Base-by-base conservation (phyloP, 2,797 vertebrate genomes). In the Argyrosomus regius region DNA sequence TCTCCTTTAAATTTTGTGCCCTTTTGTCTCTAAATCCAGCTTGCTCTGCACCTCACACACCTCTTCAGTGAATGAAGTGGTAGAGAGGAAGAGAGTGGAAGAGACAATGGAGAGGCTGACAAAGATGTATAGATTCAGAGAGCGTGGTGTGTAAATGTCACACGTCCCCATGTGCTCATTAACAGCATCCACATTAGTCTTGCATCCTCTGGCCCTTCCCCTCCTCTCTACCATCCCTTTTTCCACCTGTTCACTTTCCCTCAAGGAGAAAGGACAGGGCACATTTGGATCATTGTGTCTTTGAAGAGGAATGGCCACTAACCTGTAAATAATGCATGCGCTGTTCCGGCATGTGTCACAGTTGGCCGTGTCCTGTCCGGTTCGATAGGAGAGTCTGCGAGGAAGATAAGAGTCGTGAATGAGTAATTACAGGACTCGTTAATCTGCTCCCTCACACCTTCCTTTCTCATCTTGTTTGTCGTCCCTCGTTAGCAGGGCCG, bases 321-420 rank as follows among this genome's bases (percentile, higher is more conserved):
- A 99, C 98, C 98, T 99, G 91, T 99, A 99, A 96, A 99, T 99
- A 88, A 99, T 98, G 87, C 98, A 99, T 45, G 98, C 98, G 83
- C 98, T 99, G 97, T 99, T 99, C 96, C 98, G 97, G 96, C 98
- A 99, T 3, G 98, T 99, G 96, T 99, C 98, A 87, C 98, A 99
- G 90, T 99, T 99, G 89, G 97, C 97, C 49, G 98, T 99, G 96
- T 99, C 98, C 94, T 99, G 98, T 92, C 98, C 98, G 17, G 98
- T 99, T 93, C 98, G 97, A 95, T 99, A 99, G 57, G 97, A 98
- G 92, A 99, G 97, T 93, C 98, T 99, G 94, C 68, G 20, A 87
- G 87, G 93, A 90, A 94, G 92, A 94, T 80, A 94, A 95, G 86
- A 95, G 89, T 85, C 0, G 6, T 87, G 92, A 88, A 92, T 91